phyloP scores from a whole-genome alignment of 2,113 vertebrate species.

The Poeciliopsis turrubarensis region DNA sequence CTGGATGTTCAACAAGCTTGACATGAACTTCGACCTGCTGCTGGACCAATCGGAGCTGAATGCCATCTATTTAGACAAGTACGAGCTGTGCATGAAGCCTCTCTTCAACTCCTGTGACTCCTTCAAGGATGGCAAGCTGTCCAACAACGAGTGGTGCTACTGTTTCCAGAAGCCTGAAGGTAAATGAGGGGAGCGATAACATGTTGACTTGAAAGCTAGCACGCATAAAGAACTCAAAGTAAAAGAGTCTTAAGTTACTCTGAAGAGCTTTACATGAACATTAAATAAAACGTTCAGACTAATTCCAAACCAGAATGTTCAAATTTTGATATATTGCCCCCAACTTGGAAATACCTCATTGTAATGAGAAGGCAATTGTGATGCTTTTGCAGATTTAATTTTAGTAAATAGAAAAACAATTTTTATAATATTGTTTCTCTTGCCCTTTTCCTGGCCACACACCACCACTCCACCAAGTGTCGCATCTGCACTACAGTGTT shows the following conservation, averaged over 20 bases:
- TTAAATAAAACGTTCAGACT: background rate
- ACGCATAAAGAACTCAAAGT: background rate
- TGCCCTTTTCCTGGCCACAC: too few relatives aligned
- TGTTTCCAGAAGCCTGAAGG: constrained; percentile 76
- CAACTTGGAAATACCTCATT: too few relatives aligned
- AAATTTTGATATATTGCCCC: background rate
- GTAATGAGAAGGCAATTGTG: too few relatives aligned
- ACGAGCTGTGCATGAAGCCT: constrained; percentile 93
- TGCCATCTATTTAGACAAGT: constrained; percentile 95
- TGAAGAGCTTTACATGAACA: too few relatives aligned
- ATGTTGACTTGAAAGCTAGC: background rate
- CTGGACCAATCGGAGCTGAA: constrained; percentile 95
- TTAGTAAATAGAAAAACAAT: too few relatives aligned
- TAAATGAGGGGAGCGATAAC: constrained; percentile 32
- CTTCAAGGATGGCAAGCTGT: constrained; percentile 87
- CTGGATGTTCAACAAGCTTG: constrained; percentile 99
- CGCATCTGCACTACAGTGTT: too few relatives aligned
- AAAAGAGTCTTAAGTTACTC: background rate
- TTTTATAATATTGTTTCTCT: too few relatives aligned
- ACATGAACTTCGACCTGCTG: constrained; percentile 97
- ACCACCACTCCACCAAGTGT: too few relatives aligned
- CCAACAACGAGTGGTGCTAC: constrained; percentile 80
- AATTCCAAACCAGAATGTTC: background rate
- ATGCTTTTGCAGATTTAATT: too few relatives aligned
- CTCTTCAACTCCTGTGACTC: constrained; percentile 84